Evolutionary conservation across 2,113 vertebrate genomes (phyloP).

Genomic region (Siniperca knerii): DNA sequence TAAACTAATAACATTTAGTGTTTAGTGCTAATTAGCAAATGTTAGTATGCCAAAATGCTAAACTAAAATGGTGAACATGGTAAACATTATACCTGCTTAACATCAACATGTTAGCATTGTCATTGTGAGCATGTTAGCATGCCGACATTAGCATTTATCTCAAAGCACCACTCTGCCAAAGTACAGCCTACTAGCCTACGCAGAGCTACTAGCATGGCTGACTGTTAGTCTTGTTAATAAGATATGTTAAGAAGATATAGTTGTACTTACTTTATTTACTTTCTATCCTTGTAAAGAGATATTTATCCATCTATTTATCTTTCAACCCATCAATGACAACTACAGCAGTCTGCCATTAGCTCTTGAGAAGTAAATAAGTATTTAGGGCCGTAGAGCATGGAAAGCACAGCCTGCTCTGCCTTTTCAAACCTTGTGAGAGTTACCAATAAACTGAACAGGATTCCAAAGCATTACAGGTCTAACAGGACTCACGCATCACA

Average conservation of each 20-base stretch:
- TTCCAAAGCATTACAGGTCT: constrained; percentile 32
- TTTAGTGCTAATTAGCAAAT: not conserved
- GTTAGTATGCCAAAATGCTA: not conserved
- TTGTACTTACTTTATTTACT: not conserved
- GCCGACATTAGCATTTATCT: not conserved
- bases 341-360: not conserved
- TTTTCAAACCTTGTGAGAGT: constrained; percentile 7
- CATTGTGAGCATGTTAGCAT: not conserved
- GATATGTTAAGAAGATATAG: not conserved
- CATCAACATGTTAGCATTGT: not conserved
- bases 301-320: not conserved
- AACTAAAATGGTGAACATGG: not conserved
- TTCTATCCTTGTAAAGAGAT: not conserved
- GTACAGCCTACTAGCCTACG: too few relatives aligned
- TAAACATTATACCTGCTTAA: too few relatives aligned
- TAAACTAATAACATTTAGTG: too few relatives aligned
- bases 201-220: not conserved
- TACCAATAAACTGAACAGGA: constrained; percentile 19
- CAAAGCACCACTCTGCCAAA: not conserved
- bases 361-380: not conserved
- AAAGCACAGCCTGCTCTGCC: not conserved
- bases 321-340: not conserved
- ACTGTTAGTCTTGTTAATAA: not conserved
- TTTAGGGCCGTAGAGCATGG: constrained; percentile 11
- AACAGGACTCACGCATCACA: constrained; percentile 43